phyloP scores from a whole-genome alignment of 2,113 vertebrate species.

The Octodon degus region DNA sequence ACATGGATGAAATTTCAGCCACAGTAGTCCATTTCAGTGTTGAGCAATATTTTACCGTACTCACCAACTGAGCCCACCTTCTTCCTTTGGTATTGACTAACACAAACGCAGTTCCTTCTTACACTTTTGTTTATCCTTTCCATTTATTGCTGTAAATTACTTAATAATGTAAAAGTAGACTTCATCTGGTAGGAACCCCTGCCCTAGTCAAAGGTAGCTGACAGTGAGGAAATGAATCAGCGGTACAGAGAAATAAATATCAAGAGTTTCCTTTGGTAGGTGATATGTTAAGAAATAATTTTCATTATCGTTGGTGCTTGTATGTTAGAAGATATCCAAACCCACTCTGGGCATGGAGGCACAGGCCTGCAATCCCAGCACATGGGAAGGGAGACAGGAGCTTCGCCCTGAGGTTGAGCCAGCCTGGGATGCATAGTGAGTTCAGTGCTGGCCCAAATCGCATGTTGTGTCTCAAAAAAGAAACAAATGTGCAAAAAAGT shows the following conservation, averaged over 20 bases:
- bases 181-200: conserved; percentile 12
- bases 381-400: too few species aligned
- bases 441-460: too few species aligned
- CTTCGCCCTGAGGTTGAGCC: too few species aligned
- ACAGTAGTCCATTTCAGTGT: background rate
- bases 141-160: conserved; percentile 1
- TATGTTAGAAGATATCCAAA: conserved; percentile 25
- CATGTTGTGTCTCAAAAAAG: too few species aligned
- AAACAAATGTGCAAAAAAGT: background rate
- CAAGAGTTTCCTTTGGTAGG: conserved; percentile 17
- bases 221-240: conserved; percentile 1
- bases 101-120: background rate
- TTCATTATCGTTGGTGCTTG: background rate
- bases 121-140: background rate
- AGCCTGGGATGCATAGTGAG: too few species aligned
- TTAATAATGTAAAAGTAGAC: conserved; percentile 25
- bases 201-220: background rate
- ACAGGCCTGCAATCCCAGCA: too few species aligned
- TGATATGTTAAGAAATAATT: background rate
- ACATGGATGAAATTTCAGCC: background rate
- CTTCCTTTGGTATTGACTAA: background rate
- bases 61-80: background rate
- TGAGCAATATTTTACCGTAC: background rate
- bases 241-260: background rate
- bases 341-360: background rate